Conservation (phyloP, 2,113 vertebrate genomes). For the Leptosomus discolor region DNA sequence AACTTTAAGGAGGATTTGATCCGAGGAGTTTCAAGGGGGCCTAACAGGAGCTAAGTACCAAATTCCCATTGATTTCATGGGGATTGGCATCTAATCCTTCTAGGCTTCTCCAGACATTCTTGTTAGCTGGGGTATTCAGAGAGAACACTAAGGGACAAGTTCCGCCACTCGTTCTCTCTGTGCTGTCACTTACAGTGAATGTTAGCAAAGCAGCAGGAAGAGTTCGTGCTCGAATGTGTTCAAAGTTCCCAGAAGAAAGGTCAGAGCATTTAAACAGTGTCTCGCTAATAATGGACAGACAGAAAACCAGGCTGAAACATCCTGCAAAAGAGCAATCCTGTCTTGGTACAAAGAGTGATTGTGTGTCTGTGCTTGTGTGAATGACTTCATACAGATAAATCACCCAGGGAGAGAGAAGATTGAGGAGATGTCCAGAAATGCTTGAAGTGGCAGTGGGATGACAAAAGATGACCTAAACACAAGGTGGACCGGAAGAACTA, state of each 20-base stretch:
- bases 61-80: conserved; percentile 26
- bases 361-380: neutral
- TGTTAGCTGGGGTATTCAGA: neutral
- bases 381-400: neutral
- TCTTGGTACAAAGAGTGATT: neutral
- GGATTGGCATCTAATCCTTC: neutral
- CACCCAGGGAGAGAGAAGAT: neutral
- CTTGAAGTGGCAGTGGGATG: neutral
- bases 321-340: neutral
- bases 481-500: neutral
- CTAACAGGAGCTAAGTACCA: neutral
- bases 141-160: neutral
- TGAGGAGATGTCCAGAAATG: neutral
- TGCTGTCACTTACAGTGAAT: neutral
- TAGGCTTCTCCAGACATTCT: neutral
- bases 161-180: neutral
- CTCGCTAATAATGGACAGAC: neutral
- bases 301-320: neutral
- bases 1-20: neutral
- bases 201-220: neutral
- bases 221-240: neutral
- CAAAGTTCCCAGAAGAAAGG: neutral
- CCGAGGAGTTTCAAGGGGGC: neutral
- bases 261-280: neutral
- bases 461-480: neutral